Evolutionary conservation across 2,888 invertebrate species (phyloP), one percentile per base, ranked within the genome.

Genomic region (Macropis europaea): DNA sequence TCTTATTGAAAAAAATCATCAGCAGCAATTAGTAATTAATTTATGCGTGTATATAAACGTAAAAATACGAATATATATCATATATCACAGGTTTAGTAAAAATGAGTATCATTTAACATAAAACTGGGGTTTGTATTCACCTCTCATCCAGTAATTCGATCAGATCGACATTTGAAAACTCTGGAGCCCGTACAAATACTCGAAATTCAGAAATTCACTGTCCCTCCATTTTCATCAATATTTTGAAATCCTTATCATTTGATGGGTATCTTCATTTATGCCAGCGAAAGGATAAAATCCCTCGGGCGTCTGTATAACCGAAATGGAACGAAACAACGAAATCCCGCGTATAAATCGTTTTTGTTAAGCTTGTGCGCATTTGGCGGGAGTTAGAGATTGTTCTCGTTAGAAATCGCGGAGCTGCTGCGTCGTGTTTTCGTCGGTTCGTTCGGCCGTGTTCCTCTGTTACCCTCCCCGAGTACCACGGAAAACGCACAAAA

Each of bases 301-400:
- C 11, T 19, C 28, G n/a, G n/a, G 9, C 13, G 48, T 11, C 3
- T 19, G 30, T 7, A 17, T 30, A 24, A 7, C 7, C 26, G 1
- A 5, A 36, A 43, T 13, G 22, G 24, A 30, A 34, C n/a, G 19
- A 40, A 40, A 40, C 17, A 40, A 40, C 6, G 43, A 32, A 34
- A 53, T 36, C 24, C 57, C 28, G 4, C 11, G 3, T 24, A 22
- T 22, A 30, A 60, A 50, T 38, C 15, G 40, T 42, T 60, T 32
- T 24, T n/a, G 50, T 32, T 60, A 50, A 38, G 22, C 15, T 19
- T 24, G 40, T 38, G 22, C 15, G 22, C 40, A 22, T 60, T 60
- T 60, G 19, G 38, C 1, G 3, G 17, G 17, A 9, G 9, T 28
- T 26, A 15, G 15, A 13, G 22, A 17, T n/a, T 48, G 38, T 28